Base-by-base conservation (phyloP, 2,113 vertebrate species). In the Rhegmatorhina hoffmannsi region DNA sequence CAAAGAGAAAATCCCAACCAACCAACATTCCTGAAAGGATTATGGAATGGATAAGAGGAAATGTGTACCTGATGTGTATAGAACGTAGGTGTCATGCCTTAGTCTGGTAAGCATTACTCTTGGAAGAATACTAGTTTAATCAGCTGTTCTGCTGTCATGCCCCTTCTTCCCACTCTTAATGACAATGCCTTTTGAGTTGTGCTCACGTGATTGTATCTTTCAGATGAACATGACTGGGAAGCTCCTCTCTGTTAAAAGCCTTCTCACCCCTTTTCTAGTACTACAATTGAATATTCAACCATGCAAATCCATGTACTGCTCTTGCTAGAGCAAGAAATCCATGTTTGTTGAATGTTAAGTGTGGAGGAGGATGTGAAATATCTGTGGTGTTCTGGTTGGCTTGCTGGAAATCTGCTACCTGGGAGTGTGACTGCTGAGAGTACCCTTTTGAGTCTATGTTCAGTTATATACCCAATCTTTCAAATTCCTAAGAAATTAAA, bases 341-440 rank as follows among this genome's bases (percentile, higher is more conserved):
- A 0, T 66, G 40, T 47, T 83, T 60, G 5, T 69, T 47, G 2
- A 62, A 76, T 0, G 0, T 29, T 62, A 44, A 52, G 8, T 2
- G 1, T 34, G 31, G 12, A 69, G 40, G 10, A 68, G 40, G 15
- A 49, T 40, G 16, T 62, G 43, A 87, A 77, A 10, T 8, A 3
- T 44, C 68, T 92, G 34, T 2, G 1, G 3, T 50, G 4, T 50
- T 78, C 10, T 72, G 23, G 10, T 4, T 68, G 49, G 12, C 31
- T 59, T 84, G n/a, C 53, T 80, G 50, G 25, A 94, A 76, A 46
- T 77, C 36, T 67, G 18, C 36, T 63, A 11, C 10, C 56, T 46
- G 4, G 50, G 11, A 36, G 12, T 14, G 23, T 7, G 12, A 29
- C 21, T 81, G 44, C 7, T 0, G 0, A 58, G 44, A 34, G 10